Evolutionary conservation across 2,113 vertebrate species (phyloP).

Genomic region (Tupaia chinensis): DNA sequence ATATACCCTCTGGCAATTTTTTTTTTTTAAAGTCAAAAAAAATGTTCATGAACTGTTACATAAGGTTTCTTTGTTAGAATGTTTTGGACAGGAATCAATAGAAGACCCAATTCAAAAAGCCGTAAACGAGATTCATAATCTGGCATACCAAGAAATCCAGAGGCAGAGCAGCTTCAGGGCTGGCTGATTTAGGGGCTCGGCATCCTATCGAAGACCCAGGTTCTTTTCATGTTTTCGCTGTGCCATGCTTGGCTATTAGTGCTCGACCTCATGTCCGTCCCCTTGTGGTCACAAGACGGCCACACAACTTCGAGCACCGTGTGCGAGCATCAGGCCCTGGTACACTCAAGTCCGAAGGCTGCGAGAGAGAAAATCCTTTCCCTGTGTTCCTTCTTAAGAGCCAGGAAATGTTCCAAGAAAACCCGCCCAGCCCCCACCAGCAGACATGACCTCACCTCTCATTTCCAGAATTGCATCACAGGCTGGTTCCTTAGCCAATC

Average conservation of each 20-base stretch:
- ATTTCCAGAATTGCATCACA: constrained; percentile 25
- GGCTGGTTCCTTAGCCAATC: not conserved
- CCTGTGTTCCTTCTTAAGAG: not conserved
- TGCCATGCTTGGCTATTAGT: not conserved
- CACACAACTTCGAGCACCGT: not conserved
- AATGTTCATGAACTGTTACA: not conserved
- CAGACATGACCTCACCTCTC: constrained; percentile 59
- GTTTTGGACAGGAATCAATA: constrained; percentile 1
- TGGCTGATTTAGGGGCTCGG: not conserved
- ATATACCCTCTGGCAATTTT: too few relatives aligned
- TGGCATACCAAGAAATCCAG: not conserved
- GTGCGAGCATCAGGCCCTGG: not conserved
- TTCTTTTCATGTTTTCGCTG: not conserved
- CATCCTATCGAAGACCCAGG: not conserved
- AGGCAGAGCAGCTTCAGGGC: not conserved
- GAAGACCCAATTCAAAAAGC: not conserved
- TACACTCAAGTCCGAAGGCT: not conserved
- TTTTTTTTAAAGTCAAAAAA: too few relatives aligned
- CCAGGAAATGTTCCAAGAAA: not conserved
- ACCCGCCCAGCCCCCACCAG: not conserved
- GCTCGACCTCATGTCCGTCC: not conserved
- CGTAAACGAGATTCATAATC: not conserved
- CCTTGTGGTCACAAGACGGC: not conserved
- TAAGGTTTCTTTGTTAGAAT: not conserved
- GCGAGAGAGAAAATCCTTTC: not conserved